Evolutionary conservation across 2,888 invertebrate species (phyloP).

Genomic region (Orgyia antiqua): DNA sequence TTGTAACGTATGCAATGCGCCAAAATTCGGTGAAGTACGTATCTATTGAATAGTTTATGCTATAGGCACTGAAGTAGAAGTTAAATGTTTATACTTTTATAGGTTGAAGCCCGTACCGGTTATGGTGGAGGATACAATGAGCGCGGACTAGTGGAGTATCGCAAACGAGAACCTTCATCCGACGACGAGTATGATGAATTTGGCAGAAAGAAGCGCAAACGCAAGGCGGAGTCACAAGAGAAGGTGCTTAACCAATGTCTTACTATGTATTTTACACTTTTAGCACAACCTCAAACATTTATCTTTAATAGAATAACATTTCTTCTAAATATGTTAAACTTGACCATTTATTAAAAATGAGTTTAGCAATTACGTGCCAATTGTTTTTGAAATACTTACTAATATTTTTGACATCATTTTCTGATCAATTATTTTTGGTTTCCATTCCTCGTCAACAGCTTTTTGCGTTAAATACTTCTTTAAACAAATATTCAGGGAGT

Average conservation of each 20-base stretch:
- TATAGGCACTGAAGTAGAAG: too few relatives aligned
- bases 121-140: slow-evolving; percentile 97
- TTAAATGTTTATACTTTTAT: slow-evolving; percentile 28
- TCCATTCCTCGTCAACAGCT: slow-evolving; percentile 19
- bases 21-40: slow-evolving; percentile 96
- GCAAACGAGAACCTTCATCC: slow-evolving; percentile 89
- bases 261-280: not conserved
- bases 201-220: slow-evolving; percentile 82
- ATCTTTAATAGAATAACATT: too few relatives aligned
- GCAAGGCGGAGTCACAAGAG: slow-evolving; percentile 40
- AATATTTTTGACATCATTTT: not conserved
- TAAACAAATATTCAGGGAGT: slow-evolving; percentile 54
- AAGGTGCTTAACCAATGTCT: slow-evolving; percentile 16
- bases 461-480: slow-evolving; percentile 33
- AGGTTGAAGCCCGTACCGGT: slow-evolving; percentile 85
- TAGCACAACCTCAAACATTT: too few relatives aligned
- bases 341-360: too few relatives aligned
- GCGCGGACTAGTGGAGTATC: slow-evolving; percentile 96
- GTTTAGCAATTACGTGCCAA: too few relatives aligned
- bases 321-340: too few relatives aligned
- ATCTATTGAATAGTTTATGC: slow-evolving; percentile 1
- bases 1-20: slow-evolving; percentile 99
- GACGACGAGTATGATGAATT: slow-evolving; percentile 99
- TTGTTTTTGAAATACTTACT: too few relatives aligned
- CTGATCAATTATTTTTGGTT: too few relatives aligned